These are phyloP conservation scores for Planiliza haematocheilus DNA, from an alignment of 2,113 vertebrate genomes.

Conservation along the genomic window DNA sequence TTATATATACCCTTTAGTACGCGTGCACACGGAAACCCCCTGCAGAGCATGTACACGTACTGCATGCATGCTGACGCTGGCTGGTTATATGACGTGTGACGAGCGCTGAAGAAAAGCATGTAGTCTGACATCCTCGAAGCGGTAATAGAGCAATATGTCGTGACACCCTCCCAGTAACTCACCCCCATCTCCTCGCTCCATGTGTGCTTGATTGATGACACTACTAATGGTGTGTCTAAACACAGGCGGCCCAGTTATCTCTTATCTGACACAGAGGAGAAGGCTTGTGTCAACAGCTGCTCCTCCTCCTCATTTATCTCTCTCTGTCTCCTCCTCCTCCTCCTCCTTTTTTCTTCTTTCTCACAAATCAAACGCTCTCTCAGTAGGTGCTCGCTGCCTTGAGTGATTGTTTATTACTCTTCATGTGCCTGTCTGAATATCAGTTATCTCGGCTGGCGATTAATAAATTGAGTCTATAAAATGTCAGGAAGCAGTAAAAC, in stretches of 20 bases:
- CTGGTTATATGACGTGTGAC: slow-evolving; percentile 15
- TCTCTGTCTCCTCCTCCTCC: slow-evolving; percentile 9
- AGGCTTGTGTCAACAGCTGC: slow-evolving; percentile 56
- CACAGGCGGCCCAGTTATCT: slow-evolving; percentile 72
- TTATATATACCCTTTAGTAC: slow-evolving; percentile 8
- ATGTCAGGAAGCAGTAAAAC: background rate
- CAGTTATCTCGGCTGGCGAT: background rate
- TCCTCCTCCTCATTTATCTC: slow-evolving; percentile 59
- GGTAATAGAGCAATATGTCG: slow-evolving; percentile 59
- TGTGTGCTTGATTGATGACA: slow-evolving; percentile 67
- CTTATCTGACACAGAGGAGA: slow-evolving; percentile 69
- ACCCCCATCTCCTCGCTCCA: slow-evolving; percentile 19
- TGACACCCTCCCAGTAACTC: slow-evolving; percentile 53
- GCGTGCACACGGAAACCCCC: background rate
- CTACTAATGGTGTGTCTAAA: slow-evolving; percentile 74
- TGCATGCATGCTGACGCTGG: background rate
- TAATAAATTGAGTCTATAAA: background rate
- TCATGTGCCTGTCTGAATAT: background rate
- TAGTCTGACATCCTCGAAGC: slow-evolving; percentile 41
- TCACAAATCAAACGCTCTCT: slow-evolving; percentile 4
- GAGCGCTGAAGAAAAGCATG: slow-evolving; percentile 39
- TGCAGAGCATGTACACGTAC: background rate
- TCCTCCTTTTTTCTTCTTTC: slow-evolving; percentile 7
- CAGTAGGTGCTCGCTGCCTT: background rate
- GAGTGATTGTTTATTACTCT: background rate